phyloP scores from a whole-genome alignment of 2,113 vertebrate species.

The Sebastes fasciatus region DNA sequence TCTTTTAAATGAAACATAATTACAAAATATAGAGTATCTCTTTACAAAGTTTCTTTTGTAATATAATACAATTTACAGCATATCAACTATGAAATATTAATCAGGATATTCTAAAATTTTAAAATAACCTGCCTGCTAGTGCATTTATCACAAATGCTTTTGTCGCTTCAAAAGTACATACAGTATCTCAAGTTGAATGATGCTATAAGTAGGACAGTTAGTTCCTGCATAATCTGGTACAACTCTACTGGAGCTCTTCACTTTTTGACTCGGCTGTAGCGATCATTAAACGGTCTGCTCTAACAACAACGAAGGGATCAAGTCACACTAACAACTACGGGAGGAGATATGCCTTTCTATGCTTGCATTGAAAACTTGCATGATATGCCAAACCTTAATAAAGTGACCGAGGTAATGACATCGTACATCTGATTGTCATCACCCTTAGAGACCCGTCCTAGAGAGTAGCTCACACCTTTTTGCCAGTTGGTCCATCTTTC shows the following conservation, averaged over 20 bases:
- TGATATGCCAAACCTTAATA: conserved; percentile 90
- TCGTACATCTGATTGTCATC: conserved; percentile 90
- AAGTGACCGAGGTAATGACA: conserved; percentile 94
- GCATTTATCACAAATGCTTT: conserved; percentile 90
- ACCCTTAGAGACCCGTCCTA: conserved; percentile 78
- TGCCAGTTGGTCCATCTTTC: conserved; percentile 71
- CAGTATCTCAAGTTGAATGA: conserved; percentile 84
- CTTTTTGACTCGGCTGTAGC: conserved; percentile 70
- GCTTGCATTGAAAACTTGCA: conserved; percentile 87
- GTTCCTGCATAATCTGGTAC: conserved; percentile 82
- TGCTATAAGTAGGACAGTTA: conserved; percentile 78
- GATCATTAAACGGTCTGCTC: conserved; percentile 50
- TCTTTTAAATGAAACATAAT: conserved; percentile 94
- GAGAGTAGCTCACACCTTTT: conserved; percentile 60
- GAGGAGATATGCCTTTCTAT: conserved; percentile 80
- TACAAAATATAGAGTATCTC: conserved; percentile 99
- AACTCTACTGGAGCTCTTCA: conserved; percentile 63
- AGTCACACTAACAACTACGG: conserved; percentile 62
- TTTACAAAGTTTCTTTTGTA: conserved; percentile 93
- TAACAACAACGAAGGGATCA: conserved; percentile 57
- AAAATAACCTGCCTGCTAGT: conserved; percentile 94
- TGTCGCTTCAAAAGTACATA: conserved; percentile 88
- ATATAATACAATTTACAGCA: conserved; percentile 98
- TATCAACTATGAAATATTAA: conserved; percentile 91
- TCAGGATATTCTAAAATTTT: conserved; percentile 90